These are phyloP conservation scores for Perdita meconis DNA, from an alignment of 2,888 invertebrate genomes.

Conservation along the genomic window DNA sequence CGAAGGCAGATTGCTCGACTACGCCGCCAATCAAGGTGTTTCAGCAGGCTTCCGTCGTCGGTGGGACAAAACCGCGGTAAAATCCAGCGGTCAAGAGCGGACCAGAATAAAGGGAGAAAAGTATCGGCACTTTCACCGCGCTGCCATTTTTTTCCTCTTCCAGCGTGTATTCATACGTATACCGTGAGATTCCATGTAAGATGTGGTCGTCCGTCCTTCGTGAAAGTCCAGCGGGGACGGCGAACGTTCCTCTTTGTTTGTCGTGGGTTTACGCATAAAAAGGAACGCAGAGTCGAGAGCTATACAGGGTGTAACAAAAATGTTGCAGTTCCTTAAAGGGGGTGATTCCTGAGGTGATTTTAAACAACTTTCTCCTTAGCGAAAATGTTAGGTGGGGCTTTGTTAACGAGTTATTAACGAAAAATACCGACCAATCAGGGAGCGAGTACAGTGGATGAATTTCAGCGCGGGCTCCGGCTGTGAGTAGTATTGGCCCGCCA, in stretches of 20 bases:
- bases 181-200: slow-evolving; percentile 19
- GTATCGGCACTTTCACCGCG: slow-evolving; percentile 53
- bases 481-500: too few species aligned
- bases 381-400: too few species aligned
- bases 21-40: slow-evolving; percentile 29
- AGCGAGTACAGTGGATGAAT: too few species aligned
- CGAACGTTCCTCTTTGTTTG: slow-evolving; percentile 11
- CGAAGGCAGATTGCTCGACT: slow-evolving; percentile 8
- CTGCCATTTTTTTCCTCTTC: slow-evolving; percentile 20
- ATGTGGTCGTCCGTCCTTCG: slow-evolving; percentile 36
- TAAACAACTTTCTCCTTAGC: too few species aligned
- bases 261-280: neutral
- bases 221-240: slow-evolving; percentile 40
- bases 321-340: too few species aligned
- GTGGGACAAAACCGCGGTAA: slow-evolving; percentile 25
- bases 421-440: too few species aligned
- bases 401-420: too few species aligned
- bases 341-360: too few species aligned
- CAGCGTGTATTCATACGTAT: too few species aligned
- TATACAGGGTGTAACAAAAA: too few species aligned
- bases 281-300: neutral
- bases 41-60: slow-evolving; percentile 28
- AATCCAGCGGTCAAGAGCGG: slow-evolving; percentile 43
- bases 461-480: too few species aligned
- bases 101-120: slow-evolving; percentile 43